Base-by-base conservation (phyloP, 2,113 vertebrate species). In the Picathartes gymnocephalus region DNA sequence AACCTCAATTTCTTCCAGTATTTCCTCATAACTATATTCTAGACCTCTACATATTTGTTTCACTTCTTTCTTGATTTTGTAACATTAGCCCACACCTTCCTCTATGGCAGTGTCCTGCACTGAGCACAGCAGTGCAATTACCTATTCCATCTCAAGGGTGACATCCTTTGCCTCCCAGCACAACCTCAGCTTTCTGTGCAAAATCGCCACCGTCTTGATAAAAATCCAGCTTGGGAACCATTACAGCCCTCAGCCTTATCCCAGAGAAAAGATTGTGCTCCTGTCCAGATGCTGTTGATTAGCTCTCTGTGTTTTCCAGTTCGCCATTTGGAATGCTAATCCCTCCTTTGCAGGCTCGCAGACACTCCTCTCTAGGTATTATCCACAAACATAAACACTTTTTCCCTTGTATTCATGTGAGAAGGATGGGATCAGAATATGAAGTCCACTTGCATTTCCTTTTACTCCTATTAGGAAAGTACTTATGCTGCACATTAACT, bases 271-370 rank as follows among this genome's bases (percentile, higher is more conserved):
- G 40, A 73, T 0, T 4, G 1, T 61, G 31, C 42, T 83, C 50
- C 28, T 24, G 48, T 62, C 91, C 93, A 96, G 93, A 91, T 66
- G 83, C 54, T 88, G 72, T 53, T 81, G 68, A 92, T 92, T 69
- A 88, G 76, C 81, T 77, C 60, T 70, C 68, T 83, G 64, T 88
- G 84, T 65, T 80, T 86, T 92, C 39, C 68, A 61, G 68, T 77
- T 95, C 1, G 0, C 42, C 64, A 57, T 81, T 92, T 70, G 56
- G 77, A 95, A 91, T 4, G 2, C 42, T 92, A 94, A 93, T 92
- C 80, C 69, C 64, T 86, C 72, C 69, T 78, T 9, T 54, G 62
- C 76, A 69, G 62, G 62, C 79, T 76, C 6, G 0, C 48, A 92
- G 74, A 28, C 27, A 0, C 72, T 86, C n/a, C 23, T 92, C 48